Conservation (phyloP, 2,888 invertebrate genomes). For the Luperina nickerlii region DNA sequence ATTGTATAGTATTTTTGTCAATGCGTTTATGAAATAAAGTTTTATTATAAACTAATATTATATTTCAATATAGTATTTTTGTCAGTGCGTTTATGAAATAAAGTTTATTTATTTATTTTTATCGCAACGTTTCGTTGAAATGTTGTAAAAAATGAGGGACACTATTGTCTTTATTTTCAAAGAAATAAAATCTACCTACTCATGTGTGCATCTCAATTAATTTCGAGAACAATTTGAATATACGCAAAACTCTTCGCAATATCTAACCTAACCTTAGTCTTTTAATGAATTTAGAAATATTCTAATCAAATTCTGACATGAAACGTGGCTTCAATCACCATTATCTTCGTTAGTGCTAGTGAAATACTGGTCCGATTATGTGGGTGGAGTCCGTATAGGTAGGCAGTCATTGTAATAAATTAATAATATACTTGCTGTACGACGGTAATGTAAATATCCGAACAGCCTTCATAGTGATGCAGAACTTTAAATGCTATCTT, state of each 20-base stretch:
- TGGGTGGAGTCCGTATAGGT: constrained; percentile 14
- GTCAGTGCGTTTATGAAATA: neutral
- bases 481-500: constrained; percentile 25
- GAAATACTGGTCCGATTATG: constrained; percentile 22
- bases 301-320: neutral
- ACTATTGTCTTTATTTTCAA: no score
- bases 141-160: no score
- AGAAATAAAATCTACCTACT: no score
- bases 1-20: neutral
- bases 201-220: no score
- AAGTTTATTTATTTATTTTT: neutral
- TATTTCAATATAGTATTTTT: neutral
- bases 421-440: constrained; percentile 3
- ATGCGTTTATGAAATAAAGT: neutral
- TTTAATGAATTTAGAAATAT: neutral
- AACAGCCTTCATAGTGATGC: constrained; percentile 29
- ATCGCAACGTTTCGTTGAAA: neutral
- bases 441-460: neutral
- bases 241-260: no score
- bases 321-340: neutral
- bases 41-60: neutral
- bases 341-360: constrained; percentile 1
- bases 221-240: no score
- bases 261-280: no score
- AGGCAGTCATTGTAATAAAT: constrained; percentile 34